Evolutionary conservation across 2,113 vertebrate genomes (phyloP).

Genomic region (Tor tambroides): DNA sequence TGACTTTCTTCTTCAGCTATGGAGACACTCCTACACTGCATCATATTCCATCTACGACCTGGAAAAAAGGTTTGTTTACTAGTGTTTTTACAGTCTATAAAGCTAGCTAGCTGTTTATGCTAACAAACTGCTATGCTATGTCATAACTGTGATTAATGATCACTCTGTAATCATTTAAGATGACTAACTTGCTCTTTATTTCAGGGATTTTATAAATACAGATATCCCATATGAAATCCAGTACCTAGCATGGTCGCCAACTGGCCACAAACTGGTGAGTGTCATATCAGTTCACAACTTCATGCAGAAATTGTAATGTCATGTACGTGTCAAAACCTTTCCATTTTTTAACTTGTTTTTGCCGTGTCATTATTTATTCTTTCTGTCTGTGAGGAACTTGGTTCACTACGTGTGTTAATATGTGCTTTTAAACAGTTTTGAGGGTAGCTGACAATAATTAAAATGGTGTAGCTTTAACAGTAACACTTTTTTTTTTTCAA

Average conservation of each 20-base stretch:
- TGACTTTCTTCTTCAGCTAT: slow-evolving; percentile 75
- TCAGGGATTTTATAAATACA: slow-evolving; percentile 79
- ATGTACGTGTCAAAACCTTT: not conserved
- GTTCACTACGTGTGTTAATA: too few relatives aligned
- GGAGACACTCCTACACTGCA: slow-evolving; percentile 92
- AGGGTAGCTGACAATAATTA: too few relatives aligned
- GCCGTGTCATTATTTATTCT: not conserved
- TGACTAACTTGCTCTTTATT: slow-evolving; percentile 52
- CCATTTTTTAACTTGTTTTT: too few relatives aligned
- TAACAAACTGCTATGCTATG: not conserved
- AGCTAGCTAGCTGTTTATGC: not conserved
- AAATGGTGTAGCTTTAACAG: too few relatives aligned
- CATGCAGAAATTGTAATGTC: not conserved
- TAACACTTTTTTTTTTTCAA: too few relatives aligned
- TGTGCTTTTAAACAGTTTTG: too few relatives aligned
- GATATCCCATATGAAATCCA: slow-evolving; percentile 84
- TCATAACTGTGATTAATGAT: not conserved
- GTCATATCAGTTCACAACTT: not conserved
- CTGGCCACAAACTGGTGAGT: slow-evolving; percentile 90
- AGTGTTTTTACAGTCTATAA: not conserved
- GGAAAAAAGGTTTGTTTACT: slow-evolving; percentile 73
- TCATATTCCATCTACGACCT: slow-evolving; percentile 86
- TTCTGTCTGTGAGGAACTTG: not conserved
- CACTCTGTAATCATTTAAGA: not conserved
- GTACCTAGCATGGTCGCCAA: slow-evolving; percentile 88